A percentile compares a stretch with the other conserved stretches of the same genome.
Conservation (phyloP, 92 coral and sea anemone genomes). For the Anthopleura xanthogrammica region DNA sequence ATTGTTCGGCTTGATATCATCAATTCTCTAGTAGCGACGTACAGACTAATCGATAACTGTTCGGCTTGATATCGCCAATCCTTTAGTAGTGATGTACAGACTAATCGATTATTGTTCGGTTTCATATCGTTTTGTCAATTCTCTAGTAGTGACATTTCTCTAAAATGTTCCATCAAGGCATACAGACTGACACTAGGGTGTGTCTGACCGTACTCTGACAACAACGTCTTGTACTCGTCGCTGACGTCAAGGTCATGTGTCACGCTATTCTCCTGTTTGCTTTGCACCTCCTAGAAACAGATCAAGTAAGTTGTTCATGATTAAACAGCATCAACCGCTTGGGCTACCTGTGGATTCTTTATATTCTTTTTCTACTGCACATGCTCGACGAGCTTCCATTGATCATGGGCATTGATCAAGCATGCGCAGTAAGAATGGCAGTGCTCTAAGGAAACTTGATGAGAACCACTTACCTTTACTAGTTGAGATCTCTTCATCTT, state of each 20-base stretch:
- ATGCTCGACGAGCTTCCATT: background rate
- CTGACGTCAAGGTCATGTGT: constrained; percentile 7
- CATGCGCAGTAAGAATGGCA: too few species aligned
- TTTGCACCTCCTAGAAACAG: constrained; percentile 63
- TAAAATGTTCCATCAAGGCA: constrained; percentile 63
- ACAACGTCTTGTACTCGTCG: constrained; percentile 31
- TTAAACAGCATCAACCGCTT: background rate
- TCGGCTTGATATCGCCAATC: background rate
- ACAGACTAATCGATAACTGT: background rate
- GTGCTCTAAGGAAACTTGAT: too few species aligned
- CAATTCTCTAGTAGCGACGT: too few species aligned
- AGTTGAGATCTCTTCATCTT: constrained; percentile 71
- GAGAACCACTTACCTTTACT: constrained; percentile 50
- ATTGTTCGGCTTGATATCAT: background rate
- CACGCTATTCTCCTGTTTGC: constrained; percentile 47
- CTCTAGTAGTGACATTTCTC: constrained; percentile 71
- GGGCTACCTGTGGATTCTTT: background rate
- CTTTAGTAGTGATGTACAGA: too few species aligned
- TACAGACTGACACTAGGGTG: constrained; percentile 78
- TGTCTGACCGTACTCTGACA: constrained; percentile 64
- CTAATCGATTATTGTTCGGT: background rate
- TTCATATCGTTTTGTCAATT: background rate
- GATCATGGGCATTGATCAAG: too few species aligned
- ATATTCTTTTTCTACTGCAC: background rate
- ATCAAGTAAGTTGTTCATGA: too few species aligned